Evolutionary conservation across 2,888 invertebrate genomes (phyloP).

Genomic region (Sepioteuthis lessoniana): DNA sequence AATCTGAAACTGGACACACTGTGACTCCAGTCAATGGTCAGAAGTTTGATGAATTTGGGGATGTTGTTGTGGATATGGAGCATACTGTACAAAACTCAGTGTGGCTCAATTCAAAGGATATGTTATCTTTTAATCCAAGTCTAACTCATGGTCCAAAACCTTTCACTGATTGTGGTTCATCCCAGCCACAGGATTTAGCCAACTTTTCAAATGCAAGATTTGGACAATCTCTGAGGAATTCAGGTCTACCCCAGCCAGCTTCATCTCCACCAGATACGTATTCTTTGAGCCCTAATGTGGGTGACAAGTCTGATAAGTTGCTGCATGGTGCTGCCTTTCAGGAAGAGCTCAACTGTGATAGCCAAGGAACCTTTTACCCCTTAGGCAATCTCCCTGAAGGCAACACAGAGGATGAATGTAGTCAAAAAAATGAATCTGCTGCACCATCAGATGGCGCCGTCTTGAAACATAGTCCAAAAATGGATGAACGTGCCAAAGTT

Average conservation of each 20-base stretch:
- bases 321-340: not conserved
- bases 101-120: conserved; percentile 14
- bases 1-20: conserved; percentile 4
- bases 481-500: not conserved
- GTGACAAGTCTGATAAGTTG: not conserved
- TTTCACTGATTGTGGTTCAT: not conserved
- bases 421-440: not conserved
- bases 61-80: conserved; percentile 56
- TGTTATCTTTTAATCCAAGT: not conserved
- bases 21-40: conserved; percentile 57
- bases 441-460: not conserved
- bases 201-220: not conserved
- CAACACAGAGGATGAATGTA: not conserved
- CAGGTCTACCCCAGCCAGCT: not conserved
- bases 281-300: not conserved
- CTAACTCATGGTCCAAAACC: not conserved
- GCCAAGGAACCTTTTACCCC: not conserved
- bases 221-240: not conserved
- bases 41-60: conserved; percentile 60
- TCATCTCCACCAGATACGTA: not conserved
- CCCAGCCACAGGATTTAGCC: not conserved
- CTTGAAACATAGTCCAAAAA: not conserved
- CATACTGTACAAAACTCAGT: not conserved
- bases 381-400: conserved; percentile 10
- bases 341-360: conserved; percentile 33